phyloP scores from a whole-genome alignment of 2,888 invertebrate genomes.

The Cylindroiulus punctatus region DNA sequence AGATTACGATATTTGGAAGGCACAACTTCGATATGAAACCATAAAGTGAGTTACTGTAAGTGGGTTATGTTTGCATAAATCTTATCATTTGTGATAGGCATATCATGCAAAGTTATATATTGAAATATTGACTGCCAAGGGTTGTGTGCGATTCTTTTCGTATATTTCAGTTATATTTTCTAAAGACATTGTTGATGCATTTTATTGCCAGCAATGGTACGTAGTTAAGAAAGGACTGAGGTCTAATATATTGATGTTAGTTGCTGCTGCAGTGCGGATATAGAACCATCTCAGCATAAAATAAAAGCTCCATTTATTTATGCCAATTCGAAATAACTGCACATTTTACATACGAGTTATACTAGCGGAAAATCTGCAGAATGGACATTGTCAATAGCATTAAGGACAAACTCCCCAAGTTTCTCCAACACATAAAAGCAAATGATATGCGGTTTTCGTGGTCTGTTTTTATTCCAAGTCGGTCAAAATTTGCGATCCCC shows the following conservation, averaged over 20 bases:
- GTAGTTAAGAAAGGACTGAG: background rate
- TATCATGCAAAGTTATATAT: conserved; percentile 1
- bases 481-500: conserved; percentile 24
- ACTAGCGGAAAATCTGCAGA: conserved; percentile 32
- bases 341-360: conserved; percentile 32
- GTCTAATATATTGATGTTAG: conserved; percentile 5
- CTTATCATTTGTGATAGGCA: conserved; percentile 6
- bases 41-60: background rate
- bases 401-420: conserved; percentile 22
- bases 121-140: conserved; percentile 3
- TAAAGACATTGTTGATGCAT: conserved; percentile 13
- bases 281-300: conserved; percentile 32
- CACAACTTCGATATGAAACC: background rate
- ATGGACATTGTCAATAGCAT: conserved; percentile 32
- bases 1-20: background rate
- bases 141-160: background rate
- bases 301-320: conserved; percentile 32
- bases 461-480: conserved; percentile 26
- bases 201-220: conserved; percentile 10
- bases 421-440: background rate
- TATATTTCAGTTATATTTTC: background rate
- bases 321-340: conserved; percentile 32
- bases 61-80: conserved; percentile 10
- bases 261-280: conserved; percentile 28
- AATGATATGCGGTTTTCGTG: conserved; percentile 24